Conservation (phyloP, 2,888 invertebrate species). For the Aphodius granarius region DNA sequence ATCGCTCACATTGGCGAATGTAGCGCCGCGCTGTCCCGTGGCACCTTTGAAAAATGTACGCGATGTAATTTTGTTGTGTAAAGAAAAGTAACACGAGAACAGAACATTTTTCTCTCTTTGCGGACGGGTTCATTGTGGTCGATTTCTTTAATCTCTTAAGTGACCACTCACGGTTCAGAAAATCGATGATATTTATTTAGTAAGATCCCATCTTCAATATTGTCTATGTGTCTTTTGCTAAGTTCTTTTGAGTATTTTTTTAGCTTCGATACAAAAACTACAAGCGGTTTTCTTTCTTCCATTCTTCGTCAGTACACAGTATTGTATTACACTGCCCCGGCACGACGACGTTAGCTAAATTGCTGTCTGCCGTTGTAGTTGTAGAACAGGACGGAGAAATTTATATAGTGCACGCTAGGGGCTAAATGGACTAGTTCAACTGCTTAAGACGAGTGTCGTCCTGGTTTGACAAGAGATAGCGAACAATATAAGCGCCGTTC, state of each 20-base stretch:
- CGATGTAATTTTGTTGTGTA: background rate
- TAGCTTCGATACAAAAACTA: background rate
- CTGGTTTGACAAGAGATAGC: background rate
- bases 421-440: background rate
- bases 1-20: slow-evolving; percentile 26
- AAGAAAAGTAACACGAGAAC: background rate
- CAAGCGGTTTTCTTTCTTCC: background rate
- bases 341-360: background rate
- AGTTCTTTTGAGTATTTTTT: background rate
- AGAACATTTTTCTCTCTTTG: background rate
- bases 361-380: background rate
- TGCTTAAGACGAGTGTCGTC: background rate
- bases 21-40: background rate
- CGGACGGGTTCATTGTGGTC: background rate
- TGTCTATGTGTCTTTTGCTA: too few relatives aligned
- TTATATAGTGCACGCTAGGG: background rate
- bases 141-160: background rate
- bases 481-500: background rate
- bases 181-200: too few relatives aligned
- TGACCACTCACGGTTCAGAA: background rate
- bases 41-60: background rate
- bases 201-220: too few relatives aligned
- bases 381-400: background rate
- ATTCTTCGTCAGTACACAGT: background rate
- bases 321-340: background rate